These are phyloP conservation scores for Saturnia japonica DNA, from an alignment of 2,888 invertebrate genomes.

Conservation along the genomic window DNA sequence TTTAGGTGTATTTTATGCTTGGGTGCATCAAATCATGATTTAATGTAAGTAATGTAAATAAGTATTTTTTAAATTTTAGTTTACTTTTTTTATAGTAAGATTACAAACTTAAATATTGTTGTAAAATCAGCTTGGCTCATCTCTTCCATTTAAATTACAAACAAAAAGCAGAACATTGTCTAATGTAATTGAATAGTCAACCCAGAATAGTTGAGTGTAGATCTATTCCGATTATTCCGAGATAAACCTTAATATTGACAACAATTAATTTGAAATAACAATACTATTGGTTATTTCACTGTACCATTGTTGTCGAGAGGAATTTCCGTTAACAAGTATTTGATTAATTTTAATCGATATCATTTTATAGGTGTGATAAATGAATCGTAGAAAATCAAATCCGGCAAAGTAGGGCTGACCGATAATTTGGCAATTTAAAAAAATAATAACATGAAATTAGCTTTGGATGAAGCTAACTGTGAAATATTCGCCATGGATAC, in stretches of 20 bases:
- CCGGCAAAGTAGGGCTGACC: no score
- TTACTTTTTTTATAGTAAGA: no score
- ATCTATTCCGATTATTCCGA: background rate
- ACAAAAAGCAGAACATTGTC: background rate
- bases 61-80: no score
- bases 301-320: slow-evolving; percentile 19
- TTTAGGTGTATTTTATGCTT: no score
- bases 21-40: no score
- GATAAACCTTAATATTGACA: background rate
- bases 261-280: slow-evolving; percentile 7
- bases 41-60: no score
- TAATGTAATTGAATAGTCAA: background rate
- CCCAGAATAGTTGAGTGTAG: background rate
- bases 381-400: no score
- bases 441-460: no score
- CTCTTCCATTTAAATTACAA: background rate
- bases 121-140: background rate
- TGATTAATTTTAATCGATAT: slow-evolving; percentile 9
- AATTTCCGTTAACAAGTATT: slow-evolving; percentile 24
- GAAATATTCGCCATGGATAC: no score
- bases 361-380: no score
- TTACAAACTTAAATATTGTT: background rate
- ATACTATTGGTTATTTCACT: background rate
- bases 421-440: no score
- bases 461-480: no score